phyloP scores from a whole-genome alignment of 2,888 invertebrate genomes.

The Margaritifera margaritifera region DNA sequence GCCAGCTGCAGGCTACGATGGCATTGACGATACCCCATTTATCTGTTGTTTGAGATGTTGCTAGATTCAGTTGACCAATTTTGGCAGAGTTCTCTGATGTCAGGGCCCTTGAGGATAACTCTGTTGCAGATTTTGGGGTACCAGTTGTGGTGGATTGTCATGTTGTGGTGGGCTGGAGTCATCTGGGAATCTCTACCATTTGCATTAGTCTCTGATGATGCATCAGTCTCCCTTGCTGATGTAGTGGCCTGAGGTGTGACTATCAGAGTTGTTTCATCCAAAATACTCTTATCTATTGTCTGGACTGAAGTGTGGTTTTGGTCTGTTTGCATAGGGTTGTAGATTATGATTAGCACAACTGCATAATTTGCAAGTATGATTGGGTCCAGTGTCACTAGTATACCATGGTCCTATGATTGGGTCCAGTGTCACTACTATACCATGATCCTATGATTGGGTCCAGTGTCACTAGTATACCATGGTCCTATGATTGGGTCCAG shows the following conservation, averaged over 20 bases:
- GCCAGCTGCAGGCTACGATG: not conserved
- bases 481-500: no score
- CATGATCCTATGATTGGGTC: no score
- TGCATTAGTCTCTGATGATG: not conserved
- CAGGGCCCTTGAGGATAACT: no score
- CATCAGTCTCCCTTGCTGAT: not conserved
- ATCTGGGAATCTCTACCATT: not conserved
- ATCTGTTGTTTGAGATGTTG: not conserved
- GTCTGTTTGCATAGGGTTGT: not conserved
- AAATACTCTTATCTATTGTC: not conserved
- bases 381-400: not conserved
- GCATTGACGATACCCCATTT: not conserved
- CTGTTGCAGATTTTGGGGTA: no score
- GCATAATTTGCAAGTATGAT: not conserved
- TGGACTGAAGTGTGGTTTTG: not conserved
- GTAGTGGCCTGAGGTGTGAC: no score
- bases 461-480: no score
- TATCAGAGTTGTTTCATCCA: no score
- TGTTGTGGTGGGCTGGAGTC: no score
- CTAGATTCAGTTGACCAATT: no score
- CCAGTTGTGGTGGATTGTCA: no score
- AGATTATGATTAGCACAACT: not conserved
- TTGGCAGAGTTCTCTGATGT: not conserved
- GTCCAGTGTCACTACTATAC: no score
- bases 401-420: no score